Evolutionary conservation across 2,797 vertebrate species (phyloP), one percentile per base, ranked within the genome.

Genomic region (Oreochromis grahami): DNA sequence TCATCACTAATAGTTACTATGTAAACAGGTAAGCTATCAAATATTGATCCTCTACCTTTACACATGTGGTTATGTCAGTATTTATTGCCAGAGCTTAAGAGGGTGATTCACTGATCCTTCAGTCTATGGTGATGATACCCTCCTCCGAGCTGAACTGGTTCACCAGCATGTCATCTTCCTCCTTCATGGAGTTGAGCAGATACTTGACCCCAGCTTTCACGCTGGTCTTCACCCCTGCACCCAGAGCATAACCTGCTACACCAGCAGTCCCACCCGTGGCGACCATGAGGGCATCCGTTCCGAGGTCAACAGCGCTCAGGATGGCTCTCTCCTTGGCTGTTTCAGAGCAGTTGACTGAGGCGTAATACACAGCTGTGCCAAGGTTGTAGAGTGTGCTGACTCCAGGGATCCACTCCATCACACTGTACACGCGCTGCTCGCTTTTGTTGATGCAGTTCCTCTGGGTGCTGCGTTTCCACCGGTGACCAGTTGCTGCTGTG

Each of bases 291-390:
- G 96, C 93, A 1, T 98, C 96, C 1, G 97, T 98, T 76, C 98
- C 97, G 36, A 99, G 84, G 88, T 98, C 97, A 10, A 98, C 94
- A 0, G 96, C 96, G 0, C 94, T 97, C 19, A 98, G 95, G 87
- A 97, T 89, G 12, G 97, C 98, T 70, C 98, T 95, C 60, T 96
- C 91, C 82, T 97, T 97, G 29, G 98, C 98, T 5, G 88, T 86
- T 5, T 93, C 94, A 0, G 91, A 84, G 91, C 98, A 99, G 89
- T 97, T 96, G 82, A 97, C 92, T 3, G 96, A 93, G 53, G 97
- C 97, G 0, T 97, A 99, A 85, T 98, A 99, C 58, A 99, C 78
- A 9, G 98, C 97, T 6, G 97, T 97, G 78, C 97, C 98, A 1
- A 98, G 88, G 91, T 96, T 98, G 91, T 99, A 99, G 86, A 96